Conservation (phyloP, 2,797 vertebrate genomes). For the Pelobates cultripes region DNA sequence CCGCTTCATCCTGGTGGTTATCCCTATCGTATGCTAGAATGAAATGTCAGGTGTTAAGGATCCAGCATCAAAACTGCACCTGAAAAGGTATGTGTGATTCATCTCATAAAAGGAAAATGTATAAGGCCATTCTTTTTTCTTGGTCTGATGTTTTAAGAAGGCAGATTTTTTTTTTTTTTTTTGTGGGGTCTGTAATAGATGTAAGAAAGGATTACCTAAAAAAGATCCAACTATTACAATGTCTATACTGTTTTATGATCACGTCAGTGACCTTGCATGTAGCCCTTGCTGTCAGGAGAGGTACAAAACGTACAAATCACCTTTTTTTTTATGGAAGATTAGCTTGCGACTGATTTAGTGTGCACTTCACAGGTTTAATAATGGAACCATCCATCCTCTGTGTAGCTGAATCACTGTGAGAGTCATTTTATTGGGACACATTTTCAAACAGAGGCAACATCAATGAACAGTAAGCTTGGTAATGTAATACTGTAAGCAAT, state of each 20-base stretch:
- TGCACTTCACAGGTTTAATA: neutral
- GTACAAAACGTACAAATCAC: neutral
- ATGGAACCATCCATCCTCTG: neutral
- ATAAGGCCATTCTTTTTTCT: too few species aligned
- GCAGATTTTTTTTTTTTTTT: neutral
- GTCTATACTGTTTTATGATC: neutral
- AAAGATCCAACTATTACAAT: neutral
- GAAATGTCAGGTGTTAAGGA: conserved; percentile 5
- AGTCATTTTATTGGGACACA: neutral
- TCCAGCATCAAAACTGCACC: neutral
- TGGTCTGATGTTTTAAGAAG: neutral
- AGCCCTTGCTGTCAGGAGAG: neutral
- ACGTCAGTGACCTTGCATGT: neutral
- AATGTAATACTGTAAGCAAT: too few species aligned
- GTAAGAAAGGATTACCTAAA: neutral
- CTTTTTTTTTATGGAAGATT: neutral
- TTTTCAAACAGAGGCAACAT: neutral
- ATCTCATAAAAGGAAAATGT: neutral
- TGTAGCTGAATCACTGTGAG: neutral
- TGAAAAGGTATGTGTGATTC: neutral
- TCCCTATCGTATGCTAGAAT: conserved; percentile 72
- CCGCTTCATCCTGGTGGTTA: conserved; percentile 73
- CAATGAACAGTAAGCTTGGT: too few species aligned
- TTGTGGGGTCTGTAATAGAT: neutral
- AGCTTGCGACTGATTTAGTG: neutral